Percentiles rank a stretch among this genome's conserved stretches.
phyloP scores from a whole-genome alignment of 2,888 invertebrate genomes.

The Hydraecia micacea region DNA sequence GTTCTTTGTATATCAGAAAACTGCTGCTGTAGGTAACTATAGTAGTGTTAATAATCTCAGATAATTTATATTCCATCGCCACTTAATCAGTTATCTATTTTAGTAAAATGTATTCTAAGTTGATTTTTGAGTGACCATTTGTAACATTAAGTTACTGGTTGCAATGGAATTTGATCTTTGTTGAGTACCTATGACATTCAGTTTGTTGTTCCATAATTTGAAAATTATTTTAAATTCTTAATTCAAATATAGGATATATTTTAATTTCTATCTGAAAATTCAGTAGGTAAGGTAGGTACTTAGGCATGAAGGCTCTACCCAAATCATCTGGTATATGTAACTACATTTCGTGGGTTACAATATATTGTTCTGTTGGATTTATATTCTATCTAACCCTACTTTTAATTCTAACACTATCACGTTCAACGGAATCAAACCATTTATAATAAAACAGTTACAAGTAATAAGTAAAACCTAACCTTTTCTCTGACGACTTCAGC shows the following conservation, averaged over 20 bases:
- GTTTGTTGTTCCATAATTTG: neutral
- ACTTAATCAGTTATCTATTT: neutral
- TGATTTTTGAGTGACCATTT: neutral
- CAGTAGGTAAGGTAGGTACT: neutral
- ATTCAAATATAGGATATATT: neutral
- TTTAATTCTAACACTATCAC: neutral
- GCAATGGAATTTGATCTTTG: neutral
- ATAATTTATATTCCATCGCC: neutral
- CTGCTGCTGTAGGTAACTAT: neutral
- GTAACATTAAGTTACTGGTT: neutral
- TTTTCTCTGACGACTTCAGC: slow-evolving; percentile 20
- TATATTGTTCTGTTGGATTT: neutral
- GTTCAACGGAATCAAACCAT: slow-evolving; percentile 25
- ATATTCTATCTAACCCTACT: neutral
- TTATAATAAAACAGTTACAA: slow-evolving; percentile 43
- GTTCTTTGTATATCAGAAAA: neutral
- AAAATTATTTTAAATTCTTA: neutral
- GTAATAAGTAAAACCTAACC: slow-evolving; percentile 25
- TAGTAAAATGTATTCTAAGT: neutral
- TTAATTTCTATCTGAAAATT: neutral
- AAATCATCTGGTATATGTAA: neutral
- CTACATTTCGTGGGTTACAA: neutral
- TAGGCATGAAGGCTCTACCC: neutral
- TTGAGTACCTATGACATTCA: neutral
- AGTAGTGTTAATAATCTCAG: neutral